Evolutionary conservation across 1,140 invertebrate genomes (phyloP), one percentile per base, ranked within the genome.

Genomic region (Mercenaria mercenaria): DNA sequence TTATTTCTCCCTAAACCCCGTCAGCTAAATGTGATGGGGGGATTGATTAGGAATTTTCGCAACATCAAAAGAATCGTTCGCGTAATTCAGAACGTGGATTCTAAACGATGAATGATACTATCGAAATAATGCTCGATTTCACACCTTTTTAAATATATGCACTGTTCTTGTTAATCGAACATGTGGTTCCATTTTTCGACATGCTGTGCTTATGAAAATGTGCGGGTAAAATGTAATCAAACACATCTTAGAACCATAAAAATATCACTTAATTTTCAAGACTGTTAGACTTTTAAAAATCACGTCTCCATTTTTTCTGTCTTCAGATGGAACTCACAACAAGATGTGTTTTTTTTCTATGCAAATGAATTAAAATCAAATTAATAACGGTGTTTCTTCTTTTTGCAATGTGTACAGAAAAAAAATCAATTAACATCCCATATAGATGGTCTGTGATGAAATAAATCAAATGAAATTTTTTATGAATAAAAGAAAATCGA

Each of bases 61-160:
- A 50, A 61, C 79, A 26, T 81, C 79, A 81, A 81, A 79, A 61
- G 56, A 64, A 81, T 61, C 8, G 32, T 59, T 32, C 47, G 47
- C 79, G 79, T 81, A 59, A 81, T 81, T 61, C 47, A 11, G 13
- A 39, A 52, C 29, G 10, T 56, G 29, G 32, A 80, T 56, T 80
- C 76, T 29, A 81, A 59, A 10, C 47, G 69, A 56, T 18, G 67
- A 74, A 32, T 29, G 83, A 86, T 86, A 86, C 32, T 20, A 86
- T 86, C 67, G 59, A 76, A 86, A 69, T 47, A 34, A 23, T 59
- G 34, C 64, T 61, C 26, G 41, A 47, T 74, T 86, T 86, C 83
- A 86, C 83, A 86, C 83, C 83, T 74, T 72, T 34, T 20, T 61
- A 72, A 74, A 74, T 86, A 50, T 69, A 47, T 34, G 59, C 83